Conservation (phyloP, 2,888 invertebrate species). For the Drosophila peninsularis region DNA sequence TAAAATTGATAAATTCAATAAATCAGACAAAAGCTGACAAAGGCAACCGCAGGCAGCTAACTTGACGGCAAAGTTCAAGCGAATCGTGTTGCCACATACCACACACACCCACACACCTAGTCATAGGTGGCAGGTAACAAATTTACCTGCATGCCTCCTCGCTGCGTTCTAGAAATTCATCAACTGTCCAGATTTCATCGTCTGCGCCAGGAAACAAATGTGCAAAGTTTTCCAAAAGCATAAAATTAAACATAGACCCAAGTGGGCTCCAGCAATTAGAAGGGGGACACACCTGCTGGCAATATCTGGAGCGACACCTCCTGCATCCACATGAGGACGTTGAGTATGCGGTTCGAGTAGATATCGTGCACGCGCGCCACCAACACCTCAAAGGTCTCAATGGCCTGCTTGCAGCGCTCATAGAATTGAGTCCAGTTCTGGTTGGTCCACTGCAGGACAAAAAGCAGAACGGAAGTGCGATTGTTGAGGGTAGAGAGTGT, state of each 20-base stretch:
- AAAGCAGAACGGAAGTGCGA: slow-evolving; percentile 8
- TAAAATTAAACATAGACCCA: slow-evolving; percentile 40
- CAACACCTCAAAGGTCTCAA: slow-evolving; percentile 91
- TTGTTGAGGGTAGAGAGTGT: slow-evolving; percentile 3
- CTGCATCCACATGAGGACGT: slow-evolving; percentile 94
- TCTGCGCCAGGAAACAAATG: slow-evolving; percentile 84
- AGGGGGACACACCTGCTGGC: slow-evolving; percentile 86
- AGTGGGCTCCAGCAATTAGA: slow-evolving; percentile 39
- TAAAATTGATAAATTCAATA: slow-evolving; percentile 65
- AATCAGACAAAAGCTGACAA: slow-evolving; percentile 57
- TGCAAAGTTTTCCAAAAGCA: slow-evolving; percentile 66
- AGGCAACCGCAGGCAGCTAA: slow-evolving; percentile 32
- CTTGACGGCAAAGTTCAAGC: slow-evolving; percentile 53
- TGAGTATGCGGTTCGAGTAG: slow-evolving; percentile 94
- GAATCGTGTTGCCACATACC: slow-evolving; percentile 58
- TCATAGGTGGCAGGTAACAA: slow-evolving; percentile 39
- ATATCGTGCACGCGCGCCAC: slow-evolving; percentile 94
- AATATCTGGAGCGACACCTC: slow-evolving; percentile 92
- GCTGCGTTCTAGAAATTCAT: slow-evolving; percentile 93
- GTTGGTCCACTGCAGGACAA: slow-evolving; percentile 89
- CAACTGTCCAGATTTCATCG: slow-evolving; percentile 94
- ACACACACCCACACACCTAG: slow-evolving; percentile 25
- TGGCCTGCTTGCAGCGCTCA: slow-evolving; percentile 90
- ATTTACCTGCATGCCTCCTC: slow-evolving; percentile 90
- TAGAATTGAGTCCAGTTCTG: slow-evolving; percentile 92